Percentiles rank a stretch among this genome's conserved stretches.
Conservation (phyloP, 2,113 vertebrate genomes). For the Microcebus lehilahytsara region DNA sequence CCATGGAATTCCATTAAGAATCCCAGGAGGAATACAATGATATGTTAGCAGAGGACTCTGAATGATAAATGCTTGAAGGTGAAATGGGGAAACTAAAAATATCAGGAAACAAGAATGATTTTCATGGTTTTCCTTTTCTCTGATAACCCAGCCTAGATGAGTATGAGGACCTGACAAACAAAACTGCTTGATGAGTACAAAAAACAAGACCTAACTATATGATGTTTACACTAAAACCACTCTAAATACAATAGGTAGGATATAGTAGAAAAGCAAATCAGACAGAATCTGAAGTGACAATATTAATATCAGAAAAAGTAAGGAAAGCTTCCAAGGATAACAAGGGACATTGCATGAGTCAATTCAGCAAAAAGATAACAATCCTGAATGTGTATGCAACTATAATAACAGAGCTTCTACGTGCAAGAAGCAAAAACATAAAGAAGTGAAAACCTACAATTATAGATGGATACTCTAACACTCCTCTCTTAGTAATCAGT, state of each 20-base stretch:
- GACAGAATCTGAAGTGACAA: not conserved
- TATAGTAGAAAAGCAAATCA: not conserved
- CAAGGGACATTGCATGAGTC: not conserved
- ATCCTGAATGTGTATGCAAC: not conserved
- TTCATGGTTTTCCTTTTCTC: not conserved
- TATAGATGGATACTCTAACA: not conserved
- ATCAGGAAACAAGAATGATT: too few relatives aligned
- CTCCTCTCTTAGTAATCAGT: not conserved
- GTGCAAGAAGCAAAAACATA: not conserved
- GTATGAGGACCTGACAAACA: not conserved
- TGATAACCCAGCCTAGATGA: not conserved
- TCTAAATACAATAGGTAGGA: not conserved
- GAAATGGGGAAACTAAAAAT: not conserved
- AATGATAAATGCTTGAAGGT: not conserved
- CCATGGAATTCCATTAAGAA: not conserved
- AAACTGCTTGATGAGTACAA: not conserved
- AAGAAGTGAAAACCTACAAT: not conserved
- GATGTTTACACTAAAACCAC: not conserved
- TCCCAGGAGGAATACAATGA: not conserved
- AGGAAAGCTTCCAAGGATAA: not conserved
- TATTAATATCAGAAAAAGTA: not conserved
- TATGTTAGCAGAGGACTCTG: not conserved
- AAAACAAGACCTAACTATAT: not conserved
- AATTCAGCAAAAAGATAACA: not conserved
- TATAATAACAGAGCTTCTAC: not conserved